phyloP scores from a whole-genome alignment of 2,113 vertebrate genomes.

The Gracilinanus agilis region DNA sequence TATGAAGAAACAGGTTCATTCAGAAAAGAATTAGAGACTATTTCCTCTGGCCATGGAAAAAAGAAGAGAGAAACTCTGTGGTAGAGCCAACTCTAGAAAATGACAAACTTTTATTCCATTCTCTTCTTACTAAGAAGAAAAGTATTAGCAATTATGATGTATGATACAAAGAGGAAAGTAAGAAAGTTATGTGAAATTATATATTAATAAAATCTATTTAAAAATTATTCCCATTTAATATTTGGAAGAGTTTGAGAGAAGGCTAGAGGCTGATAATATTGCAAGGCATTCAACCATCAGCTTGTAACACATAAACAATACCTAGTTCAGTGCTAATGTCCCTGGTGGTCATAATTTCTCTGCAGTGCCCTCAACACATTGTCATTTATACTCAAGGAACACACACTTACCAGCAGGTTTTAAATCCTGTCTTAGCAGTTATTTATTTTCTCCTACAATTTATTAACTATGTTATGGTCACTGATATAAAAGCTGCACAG shows the following conservation, averaged over 20 bases:
- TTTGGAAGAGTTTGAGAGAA: not conserved
- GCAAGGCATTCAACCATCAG: not conserved
- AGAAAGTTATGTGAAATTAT: not conserved
- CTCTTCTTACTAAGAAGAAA: too few relatives aligned
- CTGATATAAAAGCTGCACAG: not conserved
- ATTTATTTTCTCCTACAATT: not conserved
- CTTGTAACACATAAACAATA: not conserved
- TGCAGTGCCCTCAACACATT: not conserved
- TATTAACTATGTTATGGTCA: slow-evolving; percentile 23
- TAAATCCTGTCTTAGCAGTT: not conserved
- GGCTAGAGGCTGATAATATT: not conserved
- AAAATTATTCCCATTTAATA: not conserved
- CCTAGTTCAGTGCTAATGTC: not conserved
- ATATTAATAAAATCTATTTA: not conserved
- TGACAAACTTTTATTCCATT: too few relatives aligned
- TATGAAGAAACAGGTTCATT: too few relatives aligned
- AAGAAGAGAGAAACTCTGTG: too few relatives aligned
- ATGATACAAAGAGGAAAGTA: too few relatives aligned
- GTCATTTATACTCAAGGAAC: slow-evolving; percentile 18
- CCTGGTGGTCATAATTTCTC: not conserved
- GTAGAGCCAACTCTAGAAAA: too few relatives aligned
- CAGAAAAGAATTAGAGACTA: too few relatives aligned
- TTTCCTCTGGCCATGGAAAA: too few relatives aligned
- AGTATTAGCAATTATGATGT: too few relatives aligned
- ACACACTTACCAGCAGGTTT: slow-evolving; percentile 5